A percentile compares a stretch with the other conserved stretches of the same genome.
Conservation (phyloP, 2,113 vertebrate species). For the Tyrannus savana region DNA sequence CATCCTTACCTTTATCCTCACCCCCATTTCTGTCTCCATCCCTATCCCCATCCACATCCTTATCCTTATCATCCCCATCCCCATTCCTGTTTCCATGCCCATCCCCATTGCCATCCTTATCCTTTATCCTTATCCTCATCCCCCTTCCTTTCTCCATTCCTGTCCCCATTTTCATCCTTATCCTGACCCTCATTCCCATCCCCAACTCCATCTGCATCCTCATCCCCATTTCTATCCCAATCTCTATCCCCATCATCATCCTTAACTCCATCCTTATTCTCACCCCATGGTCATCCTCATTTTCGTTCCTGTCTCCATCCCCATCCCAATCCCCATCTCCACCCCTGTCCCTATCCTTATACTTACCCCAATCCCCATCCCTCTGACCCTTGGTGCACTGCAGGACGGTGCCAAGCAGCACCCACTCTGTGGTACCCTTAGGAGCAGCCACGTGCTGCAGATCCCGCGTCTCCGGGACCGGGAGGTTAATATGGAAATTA, state of each 20-base stretch:
- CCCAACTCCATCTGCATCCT: neutral
- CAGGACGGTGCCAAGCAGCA: neutral
- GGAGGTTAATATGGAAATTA: constrained; percentile 57
- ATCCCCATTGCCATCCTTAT: neutral
- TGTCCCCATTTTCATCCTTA: neutral
- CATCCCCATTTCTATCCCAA: neutral
- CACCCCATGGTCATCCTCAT: neutral
- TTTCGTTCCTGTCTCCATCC: neutral
- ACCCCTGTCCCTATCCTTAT: neutral
- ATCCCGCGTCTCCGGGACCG: neutral
- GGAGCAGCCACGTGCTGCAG: neutral
- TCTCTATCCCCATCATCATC: neutral
- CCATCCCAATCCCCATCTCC: too few species aligned
- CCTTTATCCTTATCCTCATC: neutral
- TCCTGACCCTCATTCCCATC: neutral
- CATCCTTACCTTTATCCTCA: fast-evolving
- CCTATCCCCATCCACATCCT: neutral
- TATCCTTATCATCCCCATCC: neutral
- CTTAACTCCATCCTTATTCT: too few species aligned
- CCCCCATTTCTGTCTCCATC: neutral
- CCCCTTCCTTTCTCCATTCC: neutral
- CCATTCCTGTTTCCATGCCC: too few species aligned
- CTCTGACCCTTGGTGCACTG: fast-evolving
- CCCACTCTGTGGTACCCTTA: neutral
- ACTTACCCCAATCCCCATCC: neutral